Conservation (phyloP, 2,113 vertebrate species). For the Anser cygnoides region DNA sequence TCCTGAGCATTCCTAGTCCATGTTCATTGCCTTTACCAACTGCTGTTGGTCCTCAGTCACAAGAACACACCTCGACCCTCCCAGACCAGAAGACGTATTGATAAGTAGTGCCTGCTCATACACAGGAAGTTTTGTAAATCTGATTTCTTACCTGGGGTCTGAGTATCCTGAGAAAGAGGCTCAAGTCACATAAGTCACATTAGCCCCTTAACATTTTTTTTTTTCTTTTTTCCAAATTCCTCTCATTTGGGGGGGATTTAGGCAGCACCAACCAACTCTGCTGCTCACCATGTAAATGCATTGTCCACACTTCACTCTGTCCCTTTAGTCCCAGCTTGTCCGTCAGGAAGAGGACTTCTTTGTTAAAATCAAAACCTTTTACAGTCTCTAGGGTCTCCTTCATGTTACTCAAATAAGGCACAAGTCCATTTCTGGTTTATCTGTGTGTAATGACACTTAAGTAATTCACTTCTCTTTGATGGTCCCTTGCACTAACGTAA, state of each 20-base stretch:
- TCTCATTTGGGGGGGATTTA: not conserved
- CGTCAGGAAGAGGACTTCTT: not conserved
- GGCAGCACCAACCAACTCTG: not conserved
- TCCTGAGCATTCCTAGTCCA: not conserved
- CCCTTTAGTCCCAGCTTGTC: not conserved
- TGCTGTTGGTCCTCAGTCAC: not conserved
- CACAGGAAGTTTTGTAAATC: not conserved
- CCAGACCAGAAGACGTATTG: not conserved
- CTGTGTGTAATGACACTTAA: not conserved
- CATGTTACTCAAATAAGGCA: not conserved
- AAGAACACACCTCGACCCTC: not conserved
- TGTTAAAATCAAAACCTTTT: not conserved
- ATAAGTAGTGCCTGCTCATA: not conserved
- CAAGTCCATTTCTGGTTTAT: not conserved
- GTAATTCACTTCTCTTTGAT: not conserved
- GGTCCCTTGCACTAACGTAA: not conserved
- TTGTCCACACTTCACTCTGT: rapidly evolving
- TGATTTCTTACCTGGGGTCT: not conserved
- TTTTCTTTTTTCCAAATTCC: not conserved
- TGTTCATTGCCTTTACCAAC: not conserved
- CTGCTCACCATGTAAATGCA: not conserved
- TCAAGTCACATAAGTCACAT: not conserved
- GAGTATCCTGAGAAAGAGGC: not conserved
- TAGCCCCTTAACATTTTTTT: not conserved
- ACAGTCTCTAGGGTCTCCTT: not conserved